Conservation (phyloP, 2,888 invertebrate species). For the Tipula confusa region DNA sequence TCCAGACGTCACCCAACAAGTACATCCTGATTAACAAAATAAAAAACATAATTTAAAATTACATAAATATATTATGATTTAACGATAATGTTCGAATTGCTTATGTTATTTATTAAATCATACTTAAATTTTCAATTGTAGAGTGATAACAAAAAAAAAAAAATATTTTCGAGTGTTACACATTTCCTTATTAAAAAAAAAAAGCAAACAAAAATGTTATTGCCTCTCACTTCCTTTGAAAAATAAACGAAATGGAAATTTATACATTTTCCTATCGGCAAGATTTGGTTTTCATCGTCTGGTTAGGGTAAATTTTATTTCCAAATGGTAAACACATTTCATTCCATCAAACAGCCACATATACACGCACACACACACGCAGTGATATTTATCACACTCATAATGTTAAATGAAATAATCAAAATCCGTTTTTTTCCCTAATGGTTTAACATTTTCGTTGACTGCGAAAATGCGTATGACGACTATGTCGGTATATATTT, state of each 20-base stretch:
- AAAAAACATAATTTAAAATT: neutral
- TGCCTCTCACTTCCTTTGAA: neutral
- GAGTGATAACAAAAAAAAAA: no score
- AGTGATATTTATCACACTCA: neutral
- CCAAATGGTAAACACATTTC: neutral
- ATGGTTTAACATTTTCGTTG: neutral
- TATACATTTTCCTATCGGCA: neutral
- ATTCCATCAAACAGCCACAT: neutral
- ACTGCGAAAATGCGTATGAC: neutral
- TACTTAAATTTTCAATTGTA: neutral
- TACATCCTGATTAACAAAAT: neutral
- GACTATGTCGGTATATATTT: neutral
- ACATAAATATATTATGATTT: neutral
- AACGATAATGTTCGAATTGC: neutral
- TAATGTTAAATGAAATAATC: neutral
- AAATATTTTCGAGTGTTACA: neutral
- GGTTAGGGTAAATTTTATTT: neutral
- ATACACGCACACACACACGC: neutral
- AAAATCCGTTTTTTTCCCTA: neutral
- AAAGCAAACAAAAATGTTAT: neutral
- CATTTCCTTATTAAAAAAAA: neutral
- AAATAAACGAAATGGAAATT: neutral
- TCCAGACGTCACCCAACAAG: no score
- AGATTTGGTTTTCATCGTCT: neutral
- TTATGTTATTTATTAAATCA: neutral